phyloP scores from a whole-genome alignment of 2,888 invertebrate species.

The Callyntrura sp. region DNA sequence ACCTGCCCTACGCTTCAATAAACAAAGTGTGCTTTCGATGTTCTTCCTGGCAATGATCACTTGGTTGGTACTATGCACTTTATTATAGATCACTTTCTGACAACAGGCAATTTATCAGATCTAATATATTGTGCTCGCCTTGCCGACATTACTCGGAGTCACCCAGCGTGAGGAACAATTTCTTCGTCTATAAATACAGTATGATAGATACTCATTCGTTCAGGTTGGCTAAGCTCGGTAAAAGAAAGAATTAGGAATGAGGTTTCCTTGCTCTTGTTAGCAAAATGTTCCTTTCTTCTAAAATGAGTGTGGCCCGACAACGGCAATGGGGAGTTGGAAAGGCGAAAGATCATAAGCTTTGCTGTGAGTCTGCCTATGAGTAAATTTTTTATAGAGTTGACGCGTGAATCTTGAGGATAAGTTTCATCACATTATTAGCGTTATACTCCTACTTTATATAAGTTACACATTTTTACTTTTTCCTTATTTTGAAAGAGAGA shows the following conservation, averaged over 20 bases:
- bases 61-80: conserved; percentile 21
- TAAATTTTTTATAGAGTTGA: too few species aligned
- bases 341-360: conserved; percentile 23
- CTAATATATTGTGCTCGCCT: conserved; percentile 53
- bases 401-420: too few species aligned
- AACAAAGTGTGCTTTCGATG: not conserved
- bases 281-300: too few species aligned
- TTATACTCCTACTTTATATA: too few species aligned
- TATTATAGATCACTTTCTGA: conserved; percentile 63
- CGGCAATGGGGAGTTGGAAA: not conserved
- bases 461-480: too few species aligned
- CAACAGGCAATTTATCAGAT: conserved; percentile 68
- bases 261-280: not conserved
- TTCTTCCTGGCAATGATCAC: conserved; percentile 41
- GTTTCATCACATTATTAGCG: too few species aligned
- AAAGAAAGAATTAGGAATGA: conserved; percentile 65
- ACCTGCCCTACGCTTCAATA: not conserved
- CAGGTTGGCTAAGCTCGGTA: conserved; percentile 68
- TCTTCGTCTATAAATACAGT: conserved; percentile 65
- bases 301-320: not conserved
- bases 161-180: conserved; percentile 63
- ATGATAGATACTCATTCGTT: conserved; percentile 78
- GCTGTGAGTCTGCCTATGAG: too few species aligned
- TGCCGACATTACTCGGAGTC: conserved; percentile 45
- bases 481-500: too few species aligned